Conservation (phyloP, 2,888 invertebrate species). For the Drosophila nr. medialis region DNA sequence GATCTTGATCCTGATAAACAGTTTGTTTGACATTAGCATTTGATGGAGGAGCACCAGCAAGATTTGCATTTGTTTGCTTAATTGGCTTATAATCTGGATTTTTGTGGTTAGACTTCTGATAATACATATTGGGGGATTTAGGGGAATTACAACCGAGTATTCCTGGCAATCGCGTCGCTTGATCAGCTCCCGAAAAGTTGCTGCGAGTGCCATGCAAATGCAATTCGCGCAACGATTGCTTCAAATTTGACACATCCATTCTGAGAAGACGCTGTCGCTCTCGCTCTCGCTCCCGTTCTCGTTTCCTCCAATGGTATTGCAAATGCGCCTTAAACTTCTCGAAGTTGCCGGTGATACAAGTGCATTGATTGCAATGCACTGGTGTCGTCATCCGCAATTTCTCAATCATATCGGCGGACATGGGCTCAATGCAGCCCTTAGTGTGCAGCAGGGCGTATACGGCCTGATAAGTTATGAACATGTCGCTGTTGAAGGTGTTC, state of each 20-base stretch:
- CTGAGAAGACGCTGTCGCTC: neutral
- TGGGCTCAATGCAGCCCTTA: conserved; percentile 18
- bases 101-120: neutral
- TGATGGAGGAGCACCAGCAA: neutral
- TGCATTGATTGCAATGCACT: conserved; percentile 43
- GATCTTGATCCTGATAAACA: neutral
- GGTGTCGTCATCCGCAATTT: conserved; percentile 1
- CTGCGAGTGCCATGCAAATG: conserved; percentile 4
- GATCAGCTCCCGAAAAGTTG: neutral
- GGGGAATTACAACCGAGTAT: neutral
- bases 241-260: neutral
- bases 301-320: conserved; percentile 27
- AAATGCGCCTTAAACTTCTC: conserved; percentile 28
- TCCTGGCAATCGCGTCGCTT: neutral
- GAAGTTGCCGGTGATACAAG: conserved; percentile 17
- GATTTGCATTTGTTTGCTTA: neutral
- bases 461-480: conserved; percentile 36
- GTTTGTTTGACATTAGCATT: neutral
- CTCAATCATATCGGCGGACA: conserved; percentile 7
- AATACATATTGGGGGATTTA: neutral
- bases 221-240: conserved; percentile 1
- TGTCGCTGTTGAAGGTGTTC: conserved; percentile 41
- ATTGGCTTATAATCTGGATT: neutral
- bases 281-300: neutral
- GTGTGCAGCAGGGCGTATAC: conserved; percentile 16